Conservation (phyloP, 2,888 invertebrate genomes). For the Amphipyra berbera region DNA sequence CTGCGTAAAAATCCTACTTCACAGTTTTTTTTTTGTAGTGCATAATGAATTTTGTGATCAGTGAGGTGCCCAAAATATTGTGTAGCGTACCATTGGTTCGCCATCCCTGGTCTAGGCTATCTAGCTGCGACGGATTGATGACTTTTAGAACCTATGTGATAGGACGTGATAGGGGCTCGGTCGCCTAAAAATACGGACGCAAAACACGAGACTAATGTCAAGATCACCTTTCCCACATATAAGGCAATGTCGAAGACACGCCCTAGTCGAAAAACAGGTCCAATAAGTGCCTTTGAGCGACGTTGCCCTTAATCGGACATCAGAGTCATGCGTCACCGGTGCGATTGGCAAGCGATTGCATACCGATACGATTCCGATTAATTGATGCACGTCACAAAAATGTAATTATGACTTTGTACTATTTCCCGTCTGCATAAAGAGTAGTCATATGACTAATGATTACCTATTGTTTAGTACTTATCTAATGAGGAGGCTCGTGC, state of each 20-base stretch:
- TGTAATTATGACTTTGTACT: too few species aligned
- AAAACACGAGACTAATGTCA: constrained; percentile 39
- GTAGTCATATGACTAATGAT: too few species aligned
- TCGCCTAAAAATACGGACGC: constrained; percentile 35
- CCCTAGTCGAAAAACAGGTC: constrained; percentile 23
- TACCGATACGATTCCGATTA: background rate
- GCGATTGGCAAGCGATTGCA: background rate
- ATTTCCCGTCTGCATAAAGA: too few species aligned
- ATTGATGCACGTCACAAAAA: background rate
- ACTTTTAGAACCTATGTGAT: constrained; percentile 18
- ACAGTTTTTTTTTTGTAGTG: too few species aligned
- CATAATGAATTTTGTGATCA: too few species aligned
- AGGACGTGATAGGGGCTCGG: constrained; percentile 27
- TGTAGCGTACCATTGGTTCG: too few species aligned
- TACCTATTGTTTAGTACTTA: too few species aligned
- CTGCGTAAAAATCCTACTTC: too few species aligned
- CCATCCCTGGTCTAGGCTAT: too few species aligned
- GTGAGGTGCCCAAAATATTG: too few species aligned
- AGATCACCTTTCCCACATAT: constrained; percentile 36
- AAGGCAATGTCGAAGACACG: constrained; percentile 29
- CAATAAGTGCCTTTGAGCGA: constrained; percentile 2
- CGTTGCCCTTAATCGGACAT: constrained; percentile 23
- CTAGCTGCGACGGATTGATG: constrained; percentile 22
- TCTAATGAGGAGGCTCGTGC: too few species aligned
- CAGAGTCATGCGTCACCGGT: constrained; percentile 3